Conservation (phyloP, 2,888 invertebrate species). For the Lydus trimaculatus region DNA sequence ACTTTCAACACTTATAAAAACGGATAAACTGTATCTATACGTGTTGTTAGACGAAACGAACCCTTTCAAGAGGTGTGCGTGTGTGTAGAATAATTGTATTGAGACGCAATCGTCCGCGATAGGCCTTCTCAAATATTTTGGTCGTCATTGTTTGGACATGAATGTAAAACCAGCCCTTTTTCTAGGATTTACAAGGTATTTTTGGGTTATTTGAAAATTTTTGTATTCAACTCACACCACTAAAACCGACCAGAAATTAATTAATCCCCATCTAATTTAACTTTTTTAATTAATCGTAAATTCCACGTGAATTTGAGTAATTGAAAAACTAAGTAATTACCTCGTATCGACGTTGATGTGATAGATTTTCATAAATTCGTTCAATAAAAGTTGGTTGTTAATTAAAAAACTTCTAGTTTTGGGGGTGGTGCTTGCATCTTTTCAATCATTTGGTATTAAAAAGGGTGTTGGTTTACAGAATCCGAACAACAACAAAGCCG, state of each 20-base stretch:
- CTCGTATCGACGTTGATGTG: background rate
- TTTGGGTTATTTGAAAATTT: no score
- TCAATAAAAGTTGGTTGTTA: conserved; percentile 1
- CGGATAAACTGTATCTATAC: conserved; percentile 38
- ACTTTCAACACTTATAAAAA: conserved; percentile 36
- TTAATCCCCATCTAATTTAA: conserved; percentile 18
- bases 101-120: conserved; percentile 26
- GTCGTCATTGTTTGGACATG: background rate
- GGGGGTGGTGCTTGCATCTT: no score
- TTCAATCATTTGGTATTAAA: no score
- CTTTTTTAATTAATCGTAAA: conserved; percentile 25
- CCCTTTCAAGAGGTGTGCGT: conserved; percentile 41
- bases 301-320: background rate
- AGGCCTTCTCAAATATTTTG: background rate
- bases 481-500: background rate
- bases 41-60: conserved; percentile 28
- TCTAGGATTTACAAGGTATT: no score
- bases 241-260: no score
- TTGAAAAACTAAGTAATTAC: background rate
- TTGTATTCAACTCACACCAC: no score
- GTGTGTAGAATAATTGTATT: conserved; percentile 20
- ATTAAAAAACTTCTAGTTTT: background rate
- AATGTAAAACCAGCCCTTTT: background rate
- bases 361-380: conserved; percentile 2
- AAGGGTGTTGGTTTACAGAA: no score